Conservation (phyloP, 2,888 invertebrate species). For the Steromphala cineraria region DNA sequence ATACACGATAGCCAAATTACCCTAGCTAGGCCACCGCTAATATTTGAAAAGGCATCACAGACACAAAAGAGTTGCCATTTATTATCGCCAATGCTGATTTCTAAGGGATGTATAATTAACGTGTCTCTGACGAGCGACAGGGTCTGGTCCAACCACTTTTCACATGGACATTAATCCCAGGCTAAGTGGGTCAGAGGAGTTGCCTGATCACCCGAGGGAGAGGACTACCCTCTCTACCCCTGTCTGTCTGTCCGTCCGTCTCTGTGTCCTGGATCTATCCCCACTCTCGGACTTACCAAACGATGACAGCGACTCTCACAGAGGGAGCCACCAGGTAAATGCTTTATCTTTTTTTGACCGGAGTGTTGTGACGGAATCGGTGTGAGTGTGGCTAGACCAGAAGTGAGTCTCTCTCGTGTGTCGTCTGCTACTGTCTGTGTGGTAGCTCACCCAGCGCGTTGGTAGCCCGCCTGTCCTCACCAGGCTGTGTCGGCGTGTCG, state of each 20-base stretch:
- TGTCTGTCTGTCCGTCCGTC: background rate
- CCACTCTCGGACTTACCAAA: background rate
- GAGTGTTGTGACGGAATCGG: background rate
- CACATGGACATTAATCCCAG: constrained; percentile 22
- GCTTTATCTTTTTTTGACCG: background rate
- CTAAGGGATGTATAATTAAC: constrained; percentile 38
- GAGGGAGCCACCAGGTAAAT: background rate
- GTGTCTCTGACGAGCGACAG: background rate
- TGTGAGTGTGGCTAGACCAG: background rate
- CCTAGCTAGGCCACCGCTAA: constrained; percentile 29
- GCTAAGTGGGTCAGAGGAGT: constrained; percentile 25
- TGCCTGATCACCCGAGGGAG: constrained; percentile 9
- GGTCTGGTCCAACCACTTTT: constrained; percentile 26
- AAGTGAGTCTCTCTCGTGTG: background rate
- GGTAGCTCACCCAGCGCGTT: background rate
- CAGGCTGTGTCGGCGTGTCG: background rate
- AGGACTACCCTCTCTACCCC: background rate
- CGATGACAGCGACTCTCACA: background rate
- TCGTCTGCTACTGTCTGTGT: background rate
- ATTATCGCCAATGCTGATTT: constrained; percentile 34
- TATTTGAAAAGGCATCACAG: constrained; percentile 37
- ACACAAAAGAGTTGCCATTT: constrained; percentile 35
- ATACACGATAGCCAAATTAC: constrained; percentile 22
- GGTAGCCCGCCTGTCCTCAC: background rate
- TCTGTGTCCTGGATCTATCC: background rate